Evolutionary conservation across 2,113 vertebrate species (phyloP), one percentile per base, ranked within the genome.

Genomic region (Ramphastos sulfuratus): DNA sequence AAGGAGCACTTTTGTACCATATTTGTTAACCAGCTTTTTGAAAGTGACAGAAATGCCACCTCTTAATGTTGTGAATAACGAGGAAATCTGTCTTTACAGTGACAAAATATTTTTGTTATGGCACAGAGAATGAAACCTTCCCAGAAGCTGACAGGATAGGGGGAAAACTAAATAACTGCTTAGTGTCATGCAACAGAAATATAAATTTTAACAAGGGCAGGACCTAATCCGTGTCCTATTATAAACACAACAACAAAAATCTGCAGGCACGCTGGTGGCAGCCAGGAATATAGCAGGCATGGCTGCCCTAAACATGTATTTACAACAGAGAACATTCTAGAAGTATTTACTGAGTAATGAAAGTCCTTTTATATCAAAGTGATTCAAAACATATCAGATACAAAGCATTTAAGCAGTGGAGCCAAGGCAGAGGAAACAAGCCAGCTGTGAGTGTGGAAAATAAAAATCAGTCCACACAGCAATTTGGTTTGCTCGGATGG

Each of bases 131-230:
- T 63, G n/a, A 91, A 95, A 89, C 46, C 42, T 89, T 85, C 75
- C 61, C 58, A 71, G 54, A 58, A 85, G 59, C 61, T 87, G 85
- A 61, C 82, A 77, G 37, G 23, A 67, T 92, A 77, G 72, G 89
- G 87, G 87, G 65, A 90, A 92, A 95, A 87, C 63, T 73, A 89
- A 95, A 84, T 89, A 93, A 91, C 64, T 83, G 76, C 79, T 93
- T 71, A 77, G 85, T 78, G 60, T 78, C 37, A 33, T 44, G 58
- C 15, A 74, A 48, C 27, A 83, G 89, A 85, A 92, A 91, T 87
- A 94, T 87, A 94, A 70, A 91, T 89, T 94, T 90, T 85, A 91
- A 87, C 79, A 91, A 96, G 87, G 82, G 85, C 91, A 93, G 48
- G 82, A 82, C 25, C 77, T 91, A 93, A 89, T 89, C 93, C 86